Percentiles rank a stretch among this genome's conserved stretches.
phyloP scores from a whole-genome alignment of 2,888 invertebrate genomes.

The Scaptodrosophila latifasciaeformis region DNA sequence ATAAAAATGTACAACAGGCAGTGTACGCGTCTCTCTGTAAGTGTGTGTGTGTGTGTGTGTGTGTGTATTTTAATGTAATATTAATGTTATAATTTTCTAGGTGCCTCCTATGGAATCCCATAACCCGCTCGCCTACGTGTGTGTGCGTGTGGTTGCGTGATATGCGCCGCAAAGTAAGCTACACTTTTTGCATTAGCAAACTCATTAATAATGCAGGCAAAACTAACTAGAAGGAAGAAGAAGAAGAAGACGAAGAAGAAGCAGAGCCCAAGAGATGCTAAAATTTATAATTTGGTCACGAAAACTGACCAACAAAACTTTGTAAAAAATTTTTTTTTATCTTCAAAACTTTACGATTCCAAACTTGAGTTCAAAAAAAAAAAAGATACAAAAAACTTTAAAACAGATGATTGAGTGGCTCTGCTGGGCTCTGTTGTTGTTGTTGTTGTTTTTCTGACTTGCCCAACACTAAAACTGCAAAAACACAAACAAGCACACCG shows the following conservation, averaged over 20 bases:
- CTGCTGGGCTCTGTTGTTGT: neutral
- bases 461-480: conserved; percentile 35
- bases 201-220: conserved; percentile 53
- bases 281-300: conserved; percentile 10
- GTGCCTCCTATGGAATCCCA: conserved; percentile 14
- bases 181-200: conserved; percentile 42
- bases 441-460: conserved; percentile 24
- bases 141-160: conserved; percentile 22
- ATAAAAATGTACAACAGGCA: conserved; percentile 8
- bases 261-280: conserved; percentile 11
- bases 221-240: neutral
- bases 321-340: no score
- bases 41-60: conserved; percentile 29
- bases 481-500: conserved; percentile 6
- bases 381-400: neutral
- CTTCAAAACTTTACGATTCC: no score
- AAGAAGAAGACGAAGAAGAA: no score
- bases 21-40: conserved; percentile 11
- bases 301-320: conserved; percentile 22
- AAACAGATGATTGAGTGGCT: neutral
- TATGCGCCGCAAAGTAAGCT: conserved; percentile 11
- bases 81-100: conserved; percentile 68
- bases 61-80: conserved; percentile 60
- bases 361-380: no score
- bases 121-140: conserved; percentile 6